Evolutionary conservation across 2,113 vertebrate species (phyloP).

Genomic region (Cyanocitta stelleri): DNA sequence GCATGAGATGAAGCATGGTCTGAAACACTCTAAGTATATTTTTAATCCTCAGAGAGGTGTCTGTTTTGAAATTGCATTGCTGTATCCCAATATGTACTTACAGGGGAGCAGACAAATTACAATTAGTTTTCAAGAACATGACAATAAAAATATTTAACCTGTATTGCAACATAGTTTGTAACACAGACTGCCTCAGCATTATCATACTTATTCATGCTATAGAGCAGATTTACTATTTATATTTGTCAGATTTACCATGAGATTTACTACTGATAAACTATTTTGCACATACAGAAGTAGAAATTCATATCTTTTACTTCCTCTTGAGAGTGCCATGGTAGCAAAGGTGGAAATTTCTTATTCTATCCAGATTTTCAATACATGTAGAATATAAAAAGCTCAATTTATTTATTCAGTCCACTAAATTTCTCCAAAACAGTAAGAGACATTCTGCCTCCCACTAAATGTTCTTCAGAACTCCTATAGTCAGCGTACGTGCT

Average conservation of each 20-base stretch:
- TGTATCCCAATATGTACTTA: not conserved
- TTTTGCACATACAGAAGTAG: not conserved
- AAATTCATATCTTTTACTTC: not conserved
- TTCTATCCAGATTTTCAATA: not conserved
- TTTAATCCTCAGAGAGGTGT: not conserved
- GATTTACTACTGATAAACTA: not conserved
- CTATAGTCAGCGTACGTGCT: accelerated
- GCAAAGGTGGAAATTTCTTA: not conserved
- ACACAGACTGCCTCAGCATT: not conserved
- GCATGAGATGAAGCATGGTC: not conserved
- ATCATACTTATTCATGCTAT: not conserved
- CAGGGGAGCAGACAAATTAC: not conserved
- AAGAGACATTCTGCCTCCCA: not conserved
- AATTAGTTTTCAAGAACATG: not conserved
- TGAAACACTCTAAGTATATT: not conserved
- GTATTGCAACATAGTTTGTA: not conserved
- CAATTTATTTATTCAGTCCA: not conserved
- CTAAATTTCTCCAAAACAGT: not conserved
- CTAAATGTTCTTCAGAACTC: not conserved
- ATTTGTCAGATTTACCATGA: not conserved
- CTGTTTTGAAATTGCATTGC: not conserved
- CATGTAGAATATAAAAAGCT: not conserved
- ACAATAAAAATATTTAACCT: not conserved
- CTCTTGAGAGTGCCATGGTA: not conserved
- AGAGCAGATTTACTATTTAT: not conserved